Evolutionary conservation across 2,888 invertebrate genomes (phyloP).

Genomic region (Hesperia comma): DNA sequence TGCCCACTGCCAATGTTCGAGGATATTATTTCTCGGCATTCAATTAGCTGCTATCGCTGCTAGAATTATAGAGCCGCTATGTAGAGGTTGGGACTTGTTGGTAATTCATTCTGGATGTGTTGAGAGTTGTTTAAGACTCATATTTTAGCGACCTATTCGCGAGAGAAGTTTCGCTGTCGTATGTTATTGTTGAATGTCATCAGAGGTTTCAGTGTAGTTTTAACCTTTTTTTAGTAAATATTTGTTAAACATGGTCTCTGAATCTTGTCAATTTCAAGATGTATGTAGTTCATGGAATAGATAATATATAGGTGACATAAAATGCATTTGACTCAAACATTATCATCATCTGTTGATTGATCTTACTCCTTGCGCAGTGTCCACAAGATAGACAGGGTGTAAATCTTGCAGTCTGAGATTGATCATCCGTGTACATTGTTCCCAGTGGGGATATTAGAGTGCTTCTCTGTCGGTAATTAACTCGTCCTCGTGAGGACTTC

Average conservation of each 20-base stretch:
- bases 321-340: too few species aligned
- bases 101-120: constrained; percentile 16
- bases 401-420: constrained; percentile 22
- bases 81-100: constrained; percentile 16
- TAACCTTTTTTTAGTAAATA: too few species aligned
- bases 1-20: constrained; percentile 18
- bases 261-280: too few species aligned
- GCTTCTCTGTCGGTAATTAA: constrained; percentile 23
- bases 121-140: not conserved
- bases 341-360: too few species aligned
- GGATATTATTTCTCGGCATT: constrained; percentile 51
- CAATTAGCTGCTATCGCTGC: constrained; percentile 46
- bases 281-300: too few species aligned
- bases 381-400: constrained; percentile 23
- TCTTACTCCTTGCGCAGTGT: too few species aligned
- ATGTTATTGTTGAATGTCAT: too few species aligned
- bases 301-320: too few species aligned
- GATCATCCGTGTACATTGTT: constrained; percentile 18
- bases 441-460: constrained; percentile 18
- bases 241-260: too few species aligned
- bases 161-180: too few species aligned
- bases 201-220: too few species aligned
- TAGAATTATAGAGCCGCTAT: constrained; percentile 21
- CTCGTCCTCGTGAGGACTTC: not conserved
- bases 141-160: not conserved